Base-by-base conservation (phyloP, 2,113 vertebrate species). In the Xenopus tropicalis region DNA sequence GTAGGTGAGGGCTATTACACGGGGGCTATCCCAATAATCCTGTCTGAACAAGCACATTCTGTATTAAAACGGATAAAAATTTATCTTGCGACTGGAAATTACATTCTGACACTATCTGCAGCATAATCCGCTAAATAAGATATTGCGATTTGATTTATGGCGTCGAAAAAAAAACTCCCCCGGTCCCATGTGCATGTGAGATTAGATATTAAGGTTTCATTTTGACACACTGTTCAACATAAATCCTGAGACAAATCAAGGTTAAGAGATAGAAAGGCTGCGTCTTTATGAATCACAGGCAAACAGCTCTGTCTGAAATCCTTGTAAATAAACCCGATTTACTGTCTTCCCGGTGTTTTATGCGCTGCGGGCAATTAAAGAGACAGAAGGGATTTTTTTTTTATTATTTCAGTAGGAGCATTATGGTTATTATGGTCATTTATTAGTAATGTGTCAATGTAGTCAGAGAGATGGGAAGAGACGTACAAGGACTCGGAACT, bases 71-170 rank as follows among this genome's bases (percentile, higher is more conserved):
- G 42, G 72, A 48, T 68, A 68, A 19, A n/a, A 52, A 68, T 23
- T 54, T 62, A 44, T 37, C 9, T 48, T 42, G 71, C 19, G 62
- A 66, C 37, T 23, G 43, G 67, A 74, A 74, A 74, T 74, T 74
- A 62, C 66, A 68, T 74, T 29, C 24, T 69, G 58, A 54, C 72
- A 68, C 43, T 68, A 68, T 69, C 57, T 51, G 44, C 57, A 21
- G 52, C 11, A 74, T 68, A 74, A 74, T 74, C 65, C 44, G 14
- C 16, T 43, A 48, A 69, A 62, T 69, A 68, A 74, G 44, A 74
- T 68, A 74, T 74, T 74, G 24, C 44, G 19, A 69, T 62, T 62
- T 74, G 72, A 74, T 74, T 74, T 74, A 74, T 62, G 65, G 57
- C 44, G 22, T 20, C 43, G 52, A 61, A 44, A 69, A 69, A 67